These are phyloP conservation scores for Bufo gargarizans DNA, from an alignment of 2,113 vertebrate species.

Conservation along the genomic window DNA sequence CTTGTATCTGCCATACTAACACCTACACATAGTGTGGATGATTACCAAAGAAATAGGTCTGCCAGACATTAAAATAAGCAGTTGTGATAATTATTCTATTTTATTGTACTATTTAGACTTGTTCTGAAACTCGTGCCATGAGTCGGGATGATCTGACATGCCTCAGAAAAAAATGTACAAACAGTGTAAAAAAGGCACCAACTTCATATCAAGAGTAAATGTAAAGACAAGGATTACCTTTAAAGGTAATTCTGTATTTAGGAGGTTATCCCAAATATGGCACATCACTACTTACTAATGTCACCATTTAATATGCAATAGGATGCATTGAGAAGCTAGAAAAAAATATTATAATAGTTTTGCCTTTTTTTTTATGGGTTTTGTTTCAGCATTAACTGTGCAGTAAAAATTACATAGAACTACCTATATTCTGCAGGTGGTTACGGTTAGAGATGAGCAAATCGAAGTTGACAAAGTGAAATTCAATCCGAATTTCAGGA, in stretches of 20 bases:
- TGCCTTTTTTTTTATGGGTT: too few species aligned
- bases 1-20: conserved; percentile 22
- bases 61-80: not conserved
- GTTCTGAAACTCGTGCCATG: not conserved
- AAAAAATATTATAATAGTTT: too few species aligned
- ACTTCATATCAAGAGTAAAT: not conserved
- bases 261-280: not conserved
- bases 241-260: not conserved
- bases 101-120: not conserved
- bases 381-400: too few species aligned
- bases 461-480: too few species aligned
- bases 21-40: not conserved
- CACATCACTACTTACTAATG: too few species aligned
- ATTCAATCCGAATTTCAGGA: too few species aligned
- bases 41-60: not conserved
- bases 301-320: too few species aligned
- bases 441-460: too few species aligned
- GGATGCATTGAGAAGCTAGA: too few species aligned
- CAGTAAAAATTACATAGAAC: too few species aligned
- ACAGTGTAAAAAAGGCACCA: not conserved
- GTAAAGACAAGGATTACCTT: not conserved
- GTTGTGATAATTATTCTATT: not conserved
- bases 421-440: too few species aligned
- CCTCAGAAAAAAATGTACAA: not conserved
- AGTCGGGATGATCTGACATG: not conserved